Base-by-base conservation (phyloP, 2,113 vertebrate genomes). In the Chlamydotis undulata region DNA sequence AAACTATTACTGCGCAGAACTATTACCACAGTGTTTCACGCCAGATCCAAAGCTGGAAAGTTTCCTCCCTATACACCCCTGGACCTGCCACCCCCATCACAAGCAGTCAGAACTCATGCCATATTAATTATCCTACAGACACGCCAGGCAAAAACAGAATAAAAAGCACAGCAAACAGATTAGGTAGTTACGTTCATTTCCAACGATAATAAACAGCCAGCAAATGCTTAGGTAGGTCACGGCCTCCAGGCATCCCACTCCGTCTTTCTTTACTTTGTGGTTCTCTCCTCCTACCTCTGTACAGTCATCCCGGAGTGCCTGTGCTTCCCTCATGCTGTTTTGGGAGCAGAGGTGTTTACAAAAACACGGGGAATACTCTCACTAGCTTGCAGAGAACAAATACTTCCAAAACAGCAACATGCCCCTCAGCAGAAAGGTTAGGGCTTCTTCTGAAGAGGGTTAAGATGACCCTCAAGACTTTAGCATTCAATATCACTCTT, bases 281-380 rank as follows among this genome's bases (percentile, higher is more conserved):
- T 14, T 49, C 19, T 52, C 35, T 76, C 56, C 60, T 89, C 28
- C 55, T 3, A 6, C 52, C n/a, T 83, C 68, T 39, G 55, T 14
- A 14, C 1, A 45, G 59, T 12, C 59, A 63, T 9, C 9, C 80
- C 63, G n/a, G 25, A 76, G 39, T 3, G 24, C 8, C 15, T 5
- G 10, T 19, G 56, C 50, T 74, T 90, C 79, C 63, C 71, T 70
- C 41, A 0, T 6, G 35, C 26, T 37, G 55, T 69, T 57, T 5
- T 43, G 14, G 64, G 37, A 86, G 79, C 35, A 56, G 60, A 69
- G 63, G 37, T 49, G 25, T 61, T 85, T 16, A 43, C 33, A 75
- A 22, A 70, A 76, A 26, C 28, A 70, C 0, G 0, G 25, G 50
- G n/a, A 83, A 67, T 18, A 23, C 33, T 21, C 3, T 2, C 2